phyloP scores from a whole-genome alignment of 2,888 invertebrate species.

The Sarcophaga caerulescens region DNA sequence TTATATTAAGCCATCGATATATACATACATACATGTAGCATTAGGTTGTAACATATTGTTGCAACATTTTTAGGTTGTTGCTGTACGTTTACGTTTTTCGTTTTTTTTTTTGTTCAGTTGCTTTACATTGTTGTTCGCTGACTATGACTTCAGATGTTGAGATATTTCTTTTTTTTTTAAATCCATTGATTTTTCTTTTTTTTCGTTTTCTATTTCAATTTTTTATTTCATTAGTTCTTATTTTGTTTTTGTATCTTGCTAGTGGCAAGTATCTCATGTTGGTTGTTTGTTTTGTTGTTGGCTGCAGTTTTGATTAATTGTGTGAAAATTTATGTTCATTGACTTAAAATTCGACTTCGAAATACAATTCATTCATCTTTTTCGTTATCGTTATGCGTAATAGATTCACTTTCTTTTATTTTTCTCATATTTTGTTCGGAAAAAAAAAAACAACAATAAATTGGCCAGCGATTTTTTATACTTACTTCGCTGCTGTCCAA shows the following conservation, averaged over 20 bases:
- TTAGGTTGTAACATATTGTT: constrained; percentile 21
- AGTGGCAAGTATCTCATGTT: background rate
- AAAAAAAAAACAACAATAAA: background rate
- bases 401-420: constrained; percentile 38
- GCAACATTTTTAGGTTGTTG: constrained; percentile 1
- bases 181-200: constrained; percentile 38
- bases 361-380: constrained; percentile 18
- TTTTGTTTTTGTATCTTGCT: constrained; percentile 16
- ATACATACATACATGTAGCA: constrained; percentile 21
- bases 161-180: background rate
- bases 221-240: constrained; percentile 32
- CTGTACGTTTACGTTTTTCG: constrained; percentile 11
- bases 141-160: background rate
- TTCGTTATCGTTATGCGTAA: constrained; percentile 4
- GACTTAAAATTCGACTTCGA: constrained; percentile 32
- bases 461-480: background rate
- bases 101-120: background rate
- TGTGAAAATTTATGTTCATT: constrained; percentile 62
- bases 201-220: background rate
- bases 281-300: constrained; percentile 15
- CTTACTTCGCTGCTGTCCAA: background rate
- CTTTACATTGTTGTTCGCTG: background rate
- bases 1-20: too few relatives aligned
- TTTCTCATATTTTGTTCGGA: background rate
- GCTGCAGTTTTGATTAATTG: constrained; percentile 57